phyloP scores from a whole-genome alignment of 2,888 invertebrate species.

The Rhingia rostrata region DNA sequence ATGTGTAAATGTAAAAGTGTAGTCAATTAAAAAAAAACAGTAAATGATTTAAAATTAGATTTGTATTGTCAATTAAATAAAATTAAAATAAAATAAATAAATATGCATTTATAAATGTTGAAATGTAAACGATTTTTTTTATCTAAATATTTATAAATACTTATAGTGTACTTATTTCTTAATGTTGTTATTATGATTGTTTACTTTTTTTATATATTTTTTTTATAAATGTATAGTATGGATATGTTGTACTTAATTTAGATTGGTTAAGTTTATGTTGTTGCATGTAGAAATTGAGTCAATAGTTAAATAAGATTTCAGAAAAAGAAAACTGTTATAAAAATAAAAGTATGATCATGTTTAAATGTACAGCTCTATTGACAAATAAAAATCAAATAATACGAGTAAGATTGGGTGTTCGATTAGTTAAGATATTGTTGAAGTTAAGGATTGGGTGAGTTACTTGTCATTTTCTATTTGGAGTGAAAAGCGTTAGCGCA shows the following conservation, averaged over 20 bases:
- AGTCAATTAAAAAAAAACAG: slow-evolving; percentile 62
- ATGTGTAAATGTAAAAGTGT: slow-evolving; percentile 72
- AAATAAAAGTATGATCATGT: slow-evolving; percentile 49
- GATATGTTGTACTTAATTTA: slow-evolving; percentile 65
- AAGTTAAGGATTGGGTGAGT: neutral
- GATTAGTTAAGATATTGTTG: too few relatives aligned
- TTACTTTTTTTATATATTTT: slow-evolving; percentile 21
- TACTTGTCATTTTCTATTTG: too few relatives aligned
- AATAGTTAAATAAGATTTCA: slow-evolving; percentile 34
- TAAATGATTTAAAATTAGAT: slow-evolving; percentile 60
- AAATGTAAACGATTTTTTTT: slow-evolving; percentile 29
- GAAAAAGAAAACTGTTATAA: slow-evolving; percentile 45
- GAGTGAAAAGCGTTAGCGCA: too few relatives aligned
- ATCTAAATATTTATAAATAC: slow-evolving; percentile 42
- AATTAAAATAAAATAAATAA: slow-evolving; percentile 22
- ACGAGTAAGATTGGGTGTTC: slow-evolving; percentile 12
- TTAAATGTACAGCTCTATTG: slow-evolving; percentile 70
- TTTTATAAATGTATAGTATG: slow-evolving; percentile 32
- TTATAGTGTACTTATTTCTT: slow-evolving; percentile 65
- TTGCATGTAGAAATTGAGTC: slow-evolving; percentile 46
- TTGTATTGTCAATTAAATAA: slow-evolving; percentile 71
- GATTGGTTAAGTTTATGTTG: slow-evolving; percentile 49
- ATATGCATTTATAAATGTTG: slow-evolving; percentile 71
- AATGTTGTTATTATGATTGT: slow-evolving; percentile 22
- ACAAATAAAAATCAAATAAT: slow-evolving; percentile 67